Evolutionary conservation across 2,797 vertebrate species (phyloP).

Genomic region (Etheostoma nigrum): DNA sequence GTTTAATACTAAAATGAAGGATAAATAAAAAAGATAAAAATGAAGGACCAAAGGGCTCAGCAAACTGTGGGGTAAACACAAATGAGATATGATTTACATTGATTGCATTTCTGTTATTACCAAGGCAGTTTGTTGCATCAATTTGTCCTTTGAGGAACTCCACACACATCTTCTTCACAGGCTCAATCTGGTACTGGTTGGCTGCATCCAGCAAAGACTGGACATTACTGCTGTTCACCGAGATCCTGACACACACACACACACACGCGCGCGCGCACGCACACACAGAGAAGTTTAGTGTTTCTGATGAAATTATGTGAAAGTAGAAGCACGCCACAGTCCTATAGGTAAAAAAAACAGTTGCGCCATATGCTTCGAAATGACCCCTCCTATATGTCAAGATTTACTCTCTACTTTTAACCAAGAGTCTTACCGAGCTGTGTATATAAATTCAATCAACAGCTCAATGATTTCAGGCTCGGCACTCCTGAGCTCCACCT

Average conservation of each 20-base stretch:
- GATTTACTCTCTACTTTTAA: neutral
- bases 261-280: constrained; percentile 8
- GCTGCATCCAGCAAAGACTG: constrained; percentile 97
- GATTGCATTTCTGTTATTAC: constrained; percentile 79
- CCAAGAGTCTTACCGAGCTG: constrained; percentile 87
- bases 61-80: neutral
- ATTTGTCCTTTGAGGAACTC: constrained; percentile 98
- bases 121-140: constrained; percentile 97
- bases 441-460: constrained; percentile 97
- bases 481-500: constrained; percentile 96
- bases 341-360: neutral
- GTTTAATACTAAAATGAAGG: neutral
- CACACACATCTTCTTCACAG: constrained; percentile 98
- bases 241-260: constrained; percentile 86
- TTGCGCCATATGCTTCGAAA: neutral
- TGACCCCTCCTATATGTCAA: neutral
- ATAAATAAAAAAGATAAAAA: neutral
- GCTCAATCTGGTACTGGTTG: constrained; percentile 98
- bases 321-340: neutral
- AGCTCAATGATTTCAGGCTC: constrained; percentile 97
- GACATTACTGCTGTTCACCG: constrained; percentile 97
- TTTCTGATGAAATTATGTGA: neutral
- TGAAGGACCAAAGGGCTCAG: neutral
- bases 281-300: neutral
- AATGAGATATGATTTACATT: neutral